These are phyloP conservation scores for Magallana angulata DNA, from an alignment of 1,140 invertebrate species.

Conservation along the genomic window DNA sequence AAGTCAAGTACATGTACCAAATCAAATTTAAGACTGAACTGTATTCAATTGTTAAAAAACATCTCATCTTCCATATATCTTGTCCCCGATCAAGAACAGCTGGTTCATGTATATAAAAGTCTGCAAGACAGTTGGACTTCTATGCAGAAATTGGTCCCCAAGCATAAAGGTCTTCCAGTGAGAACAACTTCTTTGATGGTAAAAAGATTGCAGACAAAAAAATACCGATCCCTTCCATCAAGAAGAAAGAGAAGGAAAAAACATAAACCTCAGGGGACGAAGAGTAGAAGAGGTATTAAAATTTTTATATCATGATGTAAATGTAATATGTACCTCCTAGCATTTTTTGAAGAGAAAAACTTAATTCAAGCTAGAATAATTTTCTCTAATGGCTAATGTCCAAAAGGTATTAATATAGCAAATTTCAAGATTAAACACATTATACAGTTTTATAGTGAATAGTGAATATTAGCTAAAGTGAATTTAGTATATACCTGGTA, in stretches of 20 bases:
- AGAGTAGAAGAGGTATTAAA: not conserved
- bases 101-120: not conserved
- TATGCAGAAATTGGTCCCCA: not conserved
- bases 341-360: too few species aligned
- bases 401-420: too few species aligned
- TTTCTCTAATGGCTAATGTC: too few species aligned
- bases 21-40: not conserved
- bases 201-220: not conserved
- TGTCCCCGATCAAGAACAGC: not conserved
- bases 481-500: too few species aligned
- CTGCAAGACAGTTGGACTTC: not conserved
- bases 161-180: not conserved
- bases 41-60: not conserved
- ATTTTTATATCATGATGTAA: too few species aligned
- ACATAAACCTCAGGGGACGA: not conserved
- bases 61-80: not conserved
- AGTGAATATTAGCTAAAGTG: too few species aligned
- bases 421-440: too few species aligned
- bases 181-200: not conserved
- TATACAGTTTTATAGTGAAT: too few species aligned
- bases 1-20: not conserved
- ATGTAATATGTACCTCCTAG: too few species aligned
- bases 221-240: not conserved
- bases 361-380: too few species aligned
- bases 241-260: conserved; percentile 2